Conservation (phyloP, 2,113 vertebrate species). For the Cryptotis parvus region DNA sequence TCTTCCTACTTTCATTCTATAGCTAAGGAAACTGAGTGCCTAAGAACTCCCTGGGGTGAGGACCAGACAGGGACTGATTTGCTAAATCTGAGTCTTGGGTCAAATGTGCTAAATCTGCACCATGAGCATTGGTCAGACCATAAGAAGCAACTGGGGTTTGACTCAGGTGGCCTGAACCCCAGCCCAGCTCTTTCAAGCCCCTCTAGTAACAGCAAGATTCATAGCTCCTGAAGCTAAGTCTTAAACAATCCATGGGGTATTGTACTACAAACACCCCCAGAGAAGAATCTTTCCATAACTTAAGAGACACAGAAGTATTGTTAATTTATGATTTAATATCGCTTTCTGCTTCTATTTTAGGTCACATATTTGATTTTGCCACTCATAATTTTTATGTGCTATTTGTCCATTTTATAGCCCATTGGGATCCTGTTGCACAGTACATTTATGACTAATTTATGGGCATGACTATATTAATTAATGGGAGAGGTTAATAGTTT, state of each 20-base stretch:
- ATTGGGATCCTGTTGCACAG: not conserved
- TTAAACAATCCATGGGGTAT: not conserved
- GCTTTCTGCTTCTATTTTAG: conserved; percentile 51
- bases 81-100: not conserved
- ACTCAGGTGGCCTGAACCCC: not conserved
- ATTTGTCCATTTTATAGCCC: conserved; percentile 37
- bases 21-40: not conserved
- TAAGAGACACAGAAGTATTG: not conserved
- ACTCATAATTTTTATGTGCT: conserved; percentile 57
- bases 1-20: not conserved
- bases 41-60: not conserved
- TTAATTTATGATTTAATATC: conserved; percentile 22
- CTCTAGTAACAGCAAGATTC: not conserved
- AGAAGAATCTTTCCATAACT: not conserved
- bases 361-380: conserved; percentile 45
- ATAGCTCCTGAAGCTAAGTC: not conserved
- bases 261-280: not conserved
- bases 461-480: conserved; percentile 65
- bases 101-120: not conserved
- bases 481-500: conserved; percentile 72
- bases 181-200: not conserved
- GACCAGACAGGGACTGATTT: too few species aligned
- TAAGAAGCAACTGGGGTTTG: not conserved
- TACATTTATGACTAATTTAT: conserved; percentile 48
- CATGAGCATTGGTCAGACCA: not conserved